phyloP scores from a whole-genome alignment of 2,888 invertebrate genomes.

The Ochropleura plecta region DNA sequence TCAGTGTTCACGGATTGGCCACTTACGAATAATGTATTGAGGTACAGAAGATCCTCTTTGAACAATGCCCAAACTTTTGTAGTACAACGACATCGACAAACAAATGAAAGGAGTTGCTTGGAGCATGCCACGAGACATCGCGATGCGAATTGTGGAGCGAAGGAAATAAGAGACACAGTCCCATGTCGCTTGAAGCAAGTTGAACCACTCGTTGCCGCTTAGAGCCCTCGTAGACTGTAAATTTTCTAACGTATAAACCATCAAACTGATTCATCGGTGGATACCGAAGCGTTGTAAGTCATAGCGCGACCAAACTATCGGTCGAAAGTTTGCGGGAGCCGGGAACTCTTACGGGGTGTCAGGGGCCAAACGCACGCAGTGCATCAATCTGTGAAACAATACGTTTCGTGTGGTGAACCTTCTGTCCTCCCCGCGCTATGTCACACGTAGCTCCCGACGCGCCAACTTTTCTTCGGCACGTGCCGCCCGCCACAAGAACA shows the following conservation, averaged over 20 bases:
- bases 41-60: not conserved
- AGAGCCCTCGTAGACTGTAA: too few relatives aligned
- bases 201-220: not conserved
- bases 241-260: not conserved
- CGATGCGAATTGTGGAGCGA: not conserved
- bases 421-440: not conserved
- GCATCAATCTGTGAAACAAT: not conserved
- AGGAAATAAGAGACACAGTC: not conserved
- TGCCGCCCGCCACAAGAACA: slow-evolving; percentile 30
- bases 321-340: not conserved
- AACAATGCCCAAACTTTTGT: not conserved
- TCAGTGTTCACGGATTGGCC: not conserved
- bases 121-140: not conserved
- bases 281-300: not conserved
- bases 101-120: not conserved
- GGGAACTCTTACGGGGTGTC: not conserved
- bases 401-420: not conserved
- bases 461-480: slow-evolving; percentile 37
- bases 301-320: too few relatives aligned
- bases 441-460: slow-evolving; percentile 10
- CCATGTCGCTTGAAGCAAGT: not conserved
- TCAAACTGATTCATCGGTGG: not conserved
- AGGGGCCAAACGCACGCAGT: not conserved
- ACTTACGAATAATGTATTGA: not conserved
- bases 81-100: not conserved